phyloP scores from a whole-genome alignment of 2,888 invertebrate species.

The Masnerella sp. region DNA sequence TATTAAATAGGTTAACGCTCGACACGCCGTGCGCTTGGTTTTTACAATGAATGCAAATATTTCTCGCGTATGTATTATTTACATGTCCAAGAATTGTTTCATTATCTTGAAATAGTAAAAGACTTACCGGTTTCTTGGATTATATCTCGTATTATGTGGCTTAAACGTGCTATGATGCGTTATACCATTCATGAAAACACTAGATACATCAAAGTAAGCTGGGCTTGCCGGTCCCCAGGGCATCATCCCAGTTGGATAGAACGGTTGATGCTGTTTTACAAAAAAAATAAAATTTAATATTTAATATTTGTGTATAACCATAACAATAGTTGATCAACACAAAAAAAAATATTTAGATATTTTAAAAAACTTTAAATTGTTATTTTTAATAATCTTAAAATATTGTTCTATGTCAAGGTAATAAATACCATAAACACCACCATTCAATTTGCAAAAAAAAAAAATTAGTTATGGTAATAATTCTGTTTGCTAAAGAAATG shows the following conservation, averaged over 20 bases:
- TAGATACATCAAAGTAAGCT: constrained; percentile 83
- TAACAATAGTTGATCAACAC: no score
- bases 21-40: no score
- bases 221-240: constrained; percentile 79
- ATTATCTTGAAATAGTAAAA: constrained; percentile 9
- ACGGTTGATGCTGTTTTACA: constrained; percentile 82
- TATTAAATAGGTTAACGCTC: background rate
- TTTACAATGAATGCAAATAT: constrained; percentile 3
- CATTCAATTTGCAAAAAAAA: no score
- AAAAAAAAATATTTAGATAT: no score
- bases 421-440: no score
- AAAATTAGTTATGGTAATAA: no score
- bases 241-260: constrained; percentile 82
- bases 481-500: no score
- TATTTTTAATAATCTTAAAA: no score
- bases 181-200: constrained; percentile 86
- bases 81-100: background rate
- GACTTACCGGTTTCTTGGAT: constrained; percentile 75
- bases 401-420: no score
- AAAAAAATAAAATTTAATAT: background rate
- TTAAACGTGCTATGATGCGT: constrained; percentile 84
- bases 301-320: no score
- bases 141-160: constrained; percentile 79
- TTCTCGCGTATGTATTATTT: background rate
- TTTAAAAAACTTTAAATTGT: no score